phyloP scores from a whole-genome alignment of 2,113 vertebrate species.

The Otus sunia region DNA sequence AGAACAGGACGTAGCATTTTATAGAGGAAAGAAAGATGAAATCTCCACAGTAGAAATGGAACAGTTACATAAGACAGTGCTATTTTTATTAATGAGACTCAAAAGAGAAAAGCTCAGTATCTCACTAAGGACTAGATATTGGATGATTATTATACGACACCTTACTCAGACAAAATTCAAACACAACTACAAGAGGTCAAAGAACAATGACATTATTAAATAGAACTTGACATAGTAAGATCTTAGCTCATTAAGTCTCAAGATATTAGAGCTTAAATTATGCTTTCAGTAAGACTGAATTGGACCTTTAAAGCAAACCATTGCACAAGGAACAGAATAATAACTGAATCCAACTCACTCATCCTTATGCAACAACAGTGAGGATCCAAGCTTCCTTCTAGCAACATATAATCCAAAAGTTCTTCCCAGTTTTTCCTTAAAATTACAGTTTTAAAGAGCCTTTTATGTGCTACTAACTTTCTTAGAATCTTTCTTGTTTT shows the following conservation, averaged over 20 bases:
- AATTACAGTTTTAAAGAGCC: neutral
- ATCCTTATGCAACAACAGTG: neutral
- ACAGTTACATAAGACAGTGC: neutral
- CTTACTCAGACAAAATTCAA: neutral
- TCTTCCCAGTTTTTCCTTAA: neutral
- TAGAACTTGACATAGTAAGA: neutral
- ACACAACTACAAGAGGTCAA: neutral
- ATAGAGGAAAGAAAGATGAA: neutral
- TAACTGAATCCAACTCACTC: neutral
- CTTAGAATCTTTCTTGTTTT: neutral
- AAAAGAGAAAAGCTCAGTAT: neutral
- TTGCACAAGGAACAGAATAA: neutral
- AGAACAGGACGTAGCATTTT: neutral
- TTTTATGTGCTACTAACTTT: neutral
- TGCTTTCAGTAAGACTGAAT: neutral
- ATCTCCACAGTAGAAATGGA: neutral
- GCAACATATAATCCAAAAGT: neutral
- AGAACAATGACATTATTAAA: neutral
- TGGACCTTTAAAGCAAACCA: neutral
- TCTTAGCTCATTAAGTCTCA: neutral
- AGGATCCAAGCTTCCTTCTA: neutral
- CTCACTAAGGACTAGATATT: neutral
- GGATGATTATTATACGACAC: neutral
- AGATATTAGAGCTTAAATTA: neutral
- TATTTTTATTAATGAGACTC: neutral